Percentiles rank a stretch among this genome's conserved stretches.
Evolutionary conservation across 2,888 invertebrate genomes (phyloP).

Genomic region (Blomia tropicalis): DNA sequence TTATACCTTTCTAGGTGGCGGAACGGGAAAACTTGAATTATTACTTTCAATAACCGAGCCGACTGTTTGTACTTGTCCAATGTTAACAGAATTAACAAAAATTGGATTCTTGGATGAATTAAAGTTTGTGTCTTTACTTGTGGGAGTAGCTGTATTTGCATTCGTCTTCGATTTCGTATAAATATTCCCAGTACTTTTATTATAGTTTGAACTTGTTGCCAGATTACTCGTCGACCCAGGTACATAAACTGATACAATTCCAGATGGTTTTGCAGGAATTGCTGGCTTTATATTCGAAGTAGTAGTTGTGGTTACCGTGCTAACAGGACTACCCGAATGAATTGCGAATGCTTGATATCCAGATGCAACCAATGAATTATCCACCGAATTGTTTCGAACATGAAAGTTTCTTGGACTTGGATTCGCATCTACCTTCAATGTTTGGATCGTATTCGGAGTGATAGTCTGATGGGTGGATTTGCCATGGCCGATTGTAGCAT

Average conservation of each 20-base stretch:
- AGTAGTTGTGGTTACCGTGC: not conserved
- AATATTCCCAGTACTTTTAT: conserved; percentile 4
- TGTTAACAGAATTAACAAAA: not conserved
- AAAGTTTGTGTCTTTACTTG: conserved; percentile 33
- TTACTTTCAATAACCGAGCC: conserved; percentile 22
- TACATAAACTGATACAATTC: conserved; percentile 10
- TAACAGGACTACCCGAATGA: not conserved
- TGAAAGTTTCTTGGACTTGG: not conserved
- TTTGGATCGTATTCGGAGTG: not conserved
- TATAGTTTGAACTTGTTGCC: not conserved
- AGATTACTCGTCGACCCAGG: not conserved
- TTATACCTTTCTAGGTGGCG: conserved; percentile 31
- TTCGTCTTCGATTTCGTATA: not conserved
- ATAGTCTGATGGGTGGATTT: not conserved
- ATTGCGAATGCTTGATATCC: conserved; percentile 3
- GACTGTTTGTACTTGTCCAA: not conserved
- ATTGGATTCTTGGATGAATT: not conserved
- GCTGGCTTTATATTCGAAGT: not conserved
- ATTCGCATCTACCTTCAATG: not conserved
- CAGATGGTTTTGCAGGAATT: conserved; percentile 3
- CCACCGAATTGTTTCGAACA: conserved; percentile 7
- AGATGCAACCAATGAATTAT: conserved; percentile 6
- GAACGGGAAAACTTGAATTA: conserved; percentile 37
- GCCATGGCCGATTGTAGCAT: not conserved
- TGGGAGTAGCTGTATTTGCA: conserved; percentile 52